Base-by-base conservation (phyloP, 2,797 vertebrate species). In the Diplodus puntazzo region DNA sequence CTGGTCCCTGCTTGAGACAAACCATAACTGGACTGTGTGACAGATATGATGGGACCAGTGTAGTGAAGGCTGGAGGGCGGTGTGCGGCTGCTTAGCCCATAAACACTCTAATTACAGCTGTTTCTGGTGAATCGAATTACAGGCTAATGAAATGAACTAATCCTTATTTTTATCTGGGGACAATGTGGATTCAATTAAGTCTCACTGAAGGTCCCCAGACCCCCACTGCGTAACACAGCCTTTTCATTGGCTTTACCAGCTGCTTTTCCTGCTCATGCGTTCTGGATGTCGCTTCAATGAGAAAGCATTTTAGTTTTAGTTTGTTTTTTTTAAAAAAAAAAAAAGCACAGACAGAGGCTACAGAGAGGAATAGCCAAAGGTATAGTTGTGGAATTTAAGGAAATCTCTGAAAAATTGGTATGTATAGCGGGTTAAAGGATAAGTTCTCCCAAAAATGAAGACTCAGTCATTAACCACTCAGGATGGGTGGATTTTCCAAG, bases 31-130 rank as follows among this genome's bases (percentile, higher is more conserved):
- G 52, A 66, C 64, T n/a, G 21, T 14, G 43, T 45, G 43, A 45
- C 49, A 74, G 48, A 80, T n/a, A 50, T 66, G 60, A 80, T 77
- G 67, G 64, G 23, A 63, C 59, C 30, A 48, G 30, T 43, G 62
- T 27, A n/a, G 46, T 21, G 18, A 30, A 60, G 17, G 20, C 49
- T 23, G 43, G 34, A 64, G 73, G 52, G 48, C 11, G 46, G 17
- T 71, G 52, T 45, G 52, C 27, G 46, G 17, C 7, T 27, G 34
- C 59, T 25, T 16, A 58, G 34, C 21, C 16, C n/a, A 59, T 69
- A 27, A 84, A 73, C 27, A 50, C 46, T 39, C 7, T 53, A 73
- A 81, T 42, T 77, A 20, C 23, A 54, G 18, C 55, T 11, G 9
- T 77, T 73, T 62, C 30, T 34, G 49, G 2, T 57, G 43, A 71